Base-by-base conservation (phyloP, 2,113 vertebrate genomes). In the Cricetomys ansorgei region DNA sequence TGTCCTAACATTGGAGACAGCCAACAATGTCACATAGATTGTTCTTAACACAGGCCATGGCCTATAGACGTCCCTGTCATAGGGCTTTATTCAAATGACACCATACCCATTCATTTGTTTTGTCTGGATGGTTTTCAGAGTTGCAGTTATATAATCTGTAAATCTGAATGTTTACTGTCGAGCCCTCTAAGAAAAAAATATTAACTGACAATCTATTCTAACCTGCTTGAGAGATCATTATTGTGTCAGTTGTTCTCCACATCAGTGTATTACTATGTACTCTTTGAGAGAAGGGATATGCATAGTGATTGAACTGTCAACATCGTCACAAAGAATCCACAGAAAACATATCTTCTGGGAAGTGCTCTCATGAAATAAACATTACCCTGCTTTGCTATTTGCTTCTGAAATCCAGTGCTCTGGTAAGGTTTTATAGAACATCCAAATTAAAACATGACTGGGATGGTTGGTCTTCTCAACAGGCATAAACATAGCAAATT, bases 151-250 rank as follows among this genome's bases (percentile, higher is more conserved):
- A 34, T 45, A 4, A 23, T 76, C 48, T 80, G 1, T 29, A 45
- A 77, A 4, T 94, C 85, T 88, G 65, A 94, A 27, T 89, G 88
- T 31, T 40, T 94, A 69, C 45, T 94, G 0, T 45, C 37, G 91
- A 62, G 9, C n/a, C 37, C 62, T 76, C 59, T 72, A 86, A 81
- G 80, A 45, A 53, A 48, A 27, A 94, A 40, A 19, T n/a, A n/a
- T 85, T 87, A 64, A 12, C 59, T 92, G 37, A 92, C 16, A 34
- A 69, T 72, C 19, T 89, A 1, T 64, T 94, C 69, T 92, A 62
- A 94, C n/a, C 91, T 85, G 0, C 94, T 96, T 79, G 67, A 96
- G 96, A 96, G 2, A 27, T 96, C 81, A 23, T 90, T 95, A 80
- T 4, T n/a, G 73, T 93, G 48, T 85, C 64, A 64, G 1, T 19